Evolutionary conservation across 2,113 vertebrate genomes (phyloP), one percentile per base, ranked within the genome.

Genomic region (Antennarius striatus): DNA sequence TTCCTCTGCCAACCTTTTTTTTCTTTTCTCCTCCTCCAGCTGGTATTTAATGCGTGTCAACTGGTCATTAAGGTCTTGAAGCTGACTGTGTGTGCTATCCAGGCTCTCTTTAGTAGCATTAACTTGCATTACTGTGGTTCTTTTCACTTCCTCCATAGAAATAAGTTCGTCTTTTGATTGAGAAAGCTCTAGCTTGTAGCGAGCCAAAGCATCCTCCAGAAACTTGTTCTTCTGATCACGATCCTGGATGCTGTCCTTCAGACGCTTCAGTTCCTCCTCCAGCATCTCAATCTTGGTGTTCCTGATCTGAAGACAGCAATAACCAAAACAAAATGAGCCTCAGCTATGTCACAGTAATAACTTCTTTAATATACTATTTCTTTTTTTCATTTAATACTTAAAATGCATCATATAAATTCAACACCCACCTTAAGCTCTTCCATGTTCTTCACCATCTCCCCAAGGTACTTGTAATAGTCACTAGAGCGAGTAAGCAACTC

Each of bases 211-310:
- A 71, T 98, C 95, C 74, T 99, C 95, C 85, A 98, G 85, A 58
- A 94, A 93, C 75, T 94, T 95, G 81, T 96, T 95, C 84, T 95
- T 98, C 45, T 93, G 92, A 52, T 72, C 91, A 81, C 90, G 91
- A 81, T 96, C 95, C 5, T 91, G 91, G 67, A 95, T 91, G 54
- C 95, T 91, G 48, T 97, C 96, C 58, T 93, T 95, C 58, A 96
- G 90, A 81, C 95, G 93, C 55, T 90, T 93, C 67, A 98, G 89
- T 70, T 98, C 94, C 60, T 99, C 98, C 79, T 98, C 96, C 80
- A 97, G 82, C 64, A 97, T 81, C 51, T 97, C 98, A 55, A 98
- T 99, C 90, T 92, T 96, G 56, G 97, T 99, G 88, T 94, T 96
- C 80, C 94, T 95, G 68, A 98, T 94, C 98, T 99, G 88, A 51